Evolutionary conservation across 2,113 vertebrate species (phyloP), one percentile per base, ranked within the genome.

Genomic region (Atrichornis clamosus): DNA sequence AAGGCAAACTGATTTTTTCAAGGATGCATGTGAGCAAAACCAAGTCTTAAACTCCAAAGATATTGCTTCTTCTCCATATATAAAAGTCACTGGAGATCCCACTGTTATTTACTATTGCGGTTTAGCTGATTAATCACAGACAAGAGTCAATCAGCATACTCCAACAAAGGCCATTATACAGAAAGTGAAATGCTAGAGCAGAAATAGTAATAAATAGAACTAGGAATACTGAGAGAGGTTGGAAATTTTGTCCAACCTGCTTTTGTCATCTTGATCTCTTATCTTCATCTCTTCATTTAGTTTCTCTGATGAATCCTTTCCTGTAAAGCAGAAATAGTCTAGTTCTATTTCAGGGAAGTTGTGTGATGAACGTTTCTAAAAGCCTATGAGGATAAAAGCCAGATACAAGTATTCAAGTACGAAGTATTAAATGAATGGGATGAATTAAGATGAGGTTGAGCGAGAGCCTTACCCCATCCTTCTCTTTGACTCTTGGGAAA

Each of bases 261-360:
- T 64, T 72, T 91, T 86, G 84, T 68, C 39, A 75, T 90, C 37
- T 46, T 30, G 23, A 79, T 92, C 41, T 96, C 41, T 83, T 70
- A 47, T 82, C 65, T 79, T 82, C 15, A 20, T 65, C n/a, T 46
- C 53, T 79, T 83, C 14, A 76, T 87, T 82, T 81, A 63, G 52
- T n/a, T 82, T 69, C 46, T 79, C 70, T 60, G 74, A 93, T 68
- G 15, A 87, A 94, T 93, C 33, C n/a, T 90, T 96, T 93, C 75
- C 92, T 77, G 75, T 83, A 95, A 96, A 92, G 47, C 62, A 93
- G 70, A 95, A 90, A 94, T 46, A 83, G 55, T 50, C 50, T 41
- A 33, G 28, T 88, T 73, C 87, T 92, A 77, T 94, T 97, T 94
- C 85, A 92, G 79, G 72, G 59, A 93, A 86, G 46, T 42, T 88